phyloP scores from a whole-genome alignment of 2,113 vertebrate genomes.

The Cepphus grylle region DNA sequence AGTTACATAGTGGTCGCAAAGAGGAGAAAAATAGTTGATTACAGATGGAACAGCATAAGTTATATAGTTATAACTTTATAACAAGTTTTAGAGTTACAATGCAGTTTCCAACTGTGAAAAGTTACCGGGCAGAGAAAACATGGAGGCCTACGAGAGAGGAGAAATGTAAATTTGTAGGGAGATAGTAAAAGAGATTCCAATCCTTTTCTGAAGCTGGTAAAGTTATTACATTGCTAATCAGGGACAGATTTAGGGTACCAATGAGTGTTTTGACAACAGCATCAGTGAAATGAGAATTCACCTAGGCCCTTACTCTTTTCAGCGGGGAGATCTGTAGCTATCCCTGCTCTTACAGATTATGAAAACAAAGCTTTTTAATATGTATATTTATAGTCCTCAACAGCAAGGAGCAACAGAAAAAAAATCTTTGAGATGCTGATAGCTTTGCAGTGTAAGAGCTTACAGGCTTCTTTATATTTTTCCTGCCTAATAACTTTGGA shows the following conservation, averaged over 20 bases:
- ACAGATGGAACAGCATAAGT: not conserved
- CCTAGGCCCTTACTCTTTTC: not conserved
- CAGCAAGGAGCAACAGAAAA: not conserved
- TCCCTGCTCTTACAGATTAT: not conserved
- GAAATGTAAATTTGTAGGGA: not conserved
- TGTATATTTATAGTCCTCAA: not conserved
- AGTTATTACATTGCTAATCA: not conserved
- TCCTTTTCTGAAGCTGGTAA: not conserved
- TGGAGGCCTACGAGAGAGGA: not conserved
- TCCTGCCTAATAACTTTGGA: conserved; percentile 24
- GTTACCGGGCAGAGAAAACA: not conserved
- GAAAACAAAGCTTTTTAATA: conserved; percentile 41
- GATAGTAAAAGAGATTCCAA: not conserved
- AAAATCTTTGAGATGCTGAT: not conserved
- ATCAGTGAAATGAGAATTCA: not conserved
- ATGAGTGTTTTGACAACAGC: not conserved
- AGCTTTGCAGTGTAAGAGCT: not conserved
- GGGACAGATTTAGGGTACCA: not conserved
- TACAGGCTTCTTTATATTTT: not conserved
- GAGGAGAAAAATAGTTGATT: not conserved
- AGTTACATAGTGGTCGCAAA: not conserved
- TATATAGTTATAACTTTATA: not conserved
- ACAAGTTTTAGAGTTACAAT: not conserved
- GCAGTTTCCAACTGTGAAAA: not conserved
- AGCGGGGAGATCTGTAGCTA: not conserved